Evolutionary conservation across 92 coral and sea anemone species (phyloP), one percentile per base, ranked within the genome.

Genomic region (Bergia sp.): DNA sequence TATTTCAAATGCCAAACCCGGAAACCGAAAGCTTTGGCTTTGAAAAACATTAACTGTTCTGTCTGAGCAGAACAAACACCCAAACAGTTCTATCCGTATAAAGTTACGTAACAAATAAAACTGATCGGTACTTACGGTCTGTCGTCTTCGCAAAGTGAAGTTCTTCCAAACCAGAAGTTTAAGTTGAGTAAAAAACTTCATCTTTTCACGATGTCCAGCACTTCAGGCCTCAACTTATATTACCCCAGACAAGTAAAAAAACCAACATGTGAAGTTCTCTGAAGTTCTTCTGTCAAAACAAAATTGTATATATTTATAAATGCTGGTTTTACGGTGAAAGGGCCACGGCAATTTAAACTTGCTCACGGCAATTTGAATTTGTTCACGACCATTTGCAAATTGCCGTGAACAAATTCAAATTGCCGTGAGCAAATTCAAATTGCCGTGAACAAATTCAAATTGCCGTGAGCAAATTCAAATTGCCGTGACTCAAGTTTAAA

Each of bases 61-160:
- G 21, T 5, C 44, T 73, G 41, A 11, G 41, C 15, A 9, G 11
- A 73, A 38, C 5, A 36, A 37, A 9, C 4, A 21, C 77, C 1
- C 37, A 4, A 40, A 76, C 45, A 76, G n/a, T 39, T 39, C 13
- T 40, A 21, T 1, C 2, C 1, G 0, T 39, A 40, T 7, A 0
- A 21, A 75, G 9, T n/a, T 75, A 2, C 49, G 11, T 16, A 39
- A 75, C n/a, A 61, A 61, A 21, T 5, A 18, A 39, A 12, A 1
- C 40, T 10, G 73, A 39, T 3, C n/a, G 58, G 58, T 11, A 78
- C 98, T 91, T 88, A 96, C 98, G 86, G 94, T 91, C 72, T 93
- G 97, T n/a, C 98, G 98, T 82, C 89, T 93, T 40, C 98, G 94
- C 55, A 96, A 93, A 43, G 98, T 69, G 77, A 96, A 96, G 89